Evolutionary conservation across 2,797 vertebrate species (phyloP), one percentile per base, ranked within the genome.

Genomic region (Coregonus sp.): DNA sequence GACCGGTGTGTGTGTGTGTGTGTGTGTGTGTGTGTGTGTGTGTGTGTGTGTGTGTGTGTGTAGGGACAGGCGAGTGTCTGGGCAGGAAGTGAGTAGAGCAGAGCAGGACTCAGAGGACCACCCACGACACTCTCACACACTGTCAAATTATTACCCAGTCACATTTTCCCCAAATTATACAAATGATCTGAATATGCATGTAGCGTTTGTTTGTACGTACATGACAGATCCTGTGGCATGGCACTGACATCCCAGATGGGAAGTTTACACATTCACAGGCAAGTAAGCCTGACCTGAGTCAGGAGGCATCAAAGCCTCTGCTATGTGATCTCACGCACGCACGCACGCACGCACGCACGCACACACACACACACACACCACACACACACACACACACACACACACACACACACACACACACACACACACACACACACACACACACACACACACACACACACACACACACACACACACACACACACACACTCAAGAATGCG

Each of bases 171-270:
- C n/a, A 25, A 61, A 61, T 61, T n/a, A 61, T 61, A 3, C 3
- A 61, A 9, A 61, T 61, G 7, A 61, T 25, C 59, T 61, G n/a
- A 25, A 61, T 25, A 20, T 20, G 59, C 59, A 59, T 18, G 52
- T 4, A 59, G 59, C 72, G 59, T 71, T 20, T 63, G 35, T 74
- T 31, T 74, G 72, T 51, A 51, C 25, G 25, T 25, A 25, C 25
- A 25, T 54, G 69, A 31, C 61, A 67, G 69, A 33, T 20, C 35
- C 31, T 40, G 71, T 75, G 35, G 16, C 35, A 31, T n/a, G 29
- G n/a, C 20, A 25, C 63, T 78, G 89, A 88, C 80, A 82, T 81
- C 85, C 89, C 91, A 92, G 89, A 92, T 90, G 86, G 87, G 83
- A 89, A 89, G 83, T 91, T 90, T 82, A 91, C 40, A 9, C 40